Evolutionary conservation across 2,888 invertebrate genomes (phyloP).

Genomic region (Carcina quercana): DNA sequence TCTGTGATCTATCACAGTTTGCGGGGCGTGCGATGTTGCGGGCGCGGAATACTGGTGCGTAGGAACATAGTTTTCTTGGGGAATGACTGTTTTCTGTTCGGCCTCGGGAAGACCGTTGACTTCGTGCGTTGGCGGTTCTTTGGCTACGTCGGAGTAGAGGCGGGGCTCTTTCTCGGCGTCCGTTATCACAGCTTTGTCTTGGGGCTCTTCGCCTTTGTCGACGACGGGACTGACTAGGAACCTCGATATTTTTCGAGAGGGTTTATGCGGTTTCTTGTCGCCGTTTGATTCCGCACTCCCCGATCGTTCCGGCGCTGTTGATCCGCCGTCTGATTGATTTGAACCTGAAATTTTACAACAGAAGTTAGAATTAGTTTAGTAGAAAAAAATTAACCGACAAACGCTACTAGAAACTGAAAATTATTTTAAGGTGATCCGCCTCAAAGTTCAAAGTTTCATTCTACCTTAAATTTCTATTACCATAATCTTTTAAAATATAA

Average conservation of each 20-base stretch:
- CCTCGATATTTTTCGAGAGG: conserved; percentile 80
- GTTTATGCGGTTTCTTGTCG: conserved; percentile 65
- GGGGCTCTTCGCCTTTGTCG: conserved; percentile 66
- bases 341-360: conserved; percentile 44
- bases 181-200: conserved; percentile 29
- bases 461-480: no score
- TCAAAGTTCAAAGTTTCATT: no score
- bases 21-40: conserved; percentile 28
- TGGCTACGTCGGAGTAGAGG: conserved; percentile 18
- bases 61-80: conserved; percentile 37
- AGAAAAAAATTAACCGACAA: no score
- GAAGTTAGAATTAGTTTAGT: no score
- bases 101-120: conserved; percentile 41
- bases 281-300: conserved; percentile 56
- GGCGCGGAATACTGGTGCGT: conserved; percentile 51
- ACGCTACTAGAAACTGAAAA: no score
- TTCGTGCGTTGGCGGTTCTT: conserved; percentile 26
- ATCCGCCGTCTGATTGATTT: conserved; percentile 63
- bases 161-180: conserved; percentile 17
- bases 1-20: conserved; percentile 18
- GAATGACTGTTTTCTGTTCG: conserved; percentile 21
- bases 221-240: conserved; percentile 89
- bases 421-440: no score
- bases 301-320: conserved; percentile 47
- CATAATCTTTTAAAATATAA: no score